A percentile compares a stretch with the other conserved stretches of the same genome.
These are phyloP conservation scores for Hyles lineata DNA, from an alignment of 2,888 invertebrate species.

Conservation along the genomic window DNA sequence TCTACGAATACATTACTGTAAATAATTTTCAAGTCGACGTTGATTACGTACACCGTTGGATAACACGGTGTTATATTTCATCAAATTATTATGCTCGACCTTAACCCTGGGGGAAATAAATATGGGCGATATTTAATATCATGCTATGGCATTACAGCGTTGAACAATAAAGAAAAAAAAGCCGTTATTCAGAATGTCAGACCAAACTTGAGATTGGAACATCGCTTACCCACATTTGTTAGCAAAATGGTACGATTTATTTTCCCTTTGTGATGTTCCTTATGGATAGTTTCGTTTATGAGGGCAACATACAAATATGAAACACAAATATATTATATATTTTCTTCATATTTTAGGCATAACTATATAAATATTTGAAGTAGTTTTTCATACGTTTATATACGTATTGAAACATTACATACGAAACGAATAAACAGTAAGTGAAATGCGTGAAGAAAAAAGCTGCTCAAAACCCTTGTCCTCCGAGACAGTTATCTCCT, in stretches of 20 bases:
- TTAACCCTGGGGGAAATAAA: slow-evolving; percentile 42
- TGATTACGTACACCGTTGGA: background rate
- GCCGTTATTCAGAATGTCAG: slow-evolving; percentile 53
- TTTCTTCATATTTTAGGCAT: slow-evolving; percentile 17
- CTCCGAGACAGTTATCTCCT: too few species aligned
- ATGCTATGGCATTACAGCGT: slow-evolving; percentile 44
- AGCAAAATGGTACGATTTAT: slow-evolving; percentile 68
- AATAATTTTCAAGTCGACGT: background rate
- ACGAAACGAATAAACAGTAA: too few species aligned
- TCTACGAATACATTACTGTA: background rate
- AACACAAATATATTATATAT: slow-evolving; percentile 11
- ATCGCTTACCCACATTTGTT: slow-evolving; percentile 67
- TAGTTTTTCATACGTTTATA: too few species aligned
- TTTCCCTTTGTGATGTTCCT: slow-evolving; percentile 61
- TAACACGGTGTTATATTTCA: slow-evolving; percentile 40
- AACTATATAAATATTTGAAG: background rate
- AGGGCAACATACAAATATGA: slow-evolving; percentile 52
- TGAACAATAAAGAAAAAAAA: slow-evolving; percentile 50
- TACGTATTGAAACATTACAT: too few species aligned
- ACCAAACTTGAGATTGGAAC: slow-evolving; percentile 64
- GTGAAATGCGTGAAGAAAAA: too few species aligned
- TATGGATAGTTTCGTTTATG: slow-evolving; percentile 63
- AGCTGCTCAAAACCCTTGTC: too few species aligned
- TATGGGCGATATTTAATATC: slow-evolving; percentile 48
- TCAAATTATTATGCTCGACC: slow-evolving; percentile 44